Base-by-base conservation (phyloP, 2,113 vertebrate species). In the Seriola aureovittata region DNA sequence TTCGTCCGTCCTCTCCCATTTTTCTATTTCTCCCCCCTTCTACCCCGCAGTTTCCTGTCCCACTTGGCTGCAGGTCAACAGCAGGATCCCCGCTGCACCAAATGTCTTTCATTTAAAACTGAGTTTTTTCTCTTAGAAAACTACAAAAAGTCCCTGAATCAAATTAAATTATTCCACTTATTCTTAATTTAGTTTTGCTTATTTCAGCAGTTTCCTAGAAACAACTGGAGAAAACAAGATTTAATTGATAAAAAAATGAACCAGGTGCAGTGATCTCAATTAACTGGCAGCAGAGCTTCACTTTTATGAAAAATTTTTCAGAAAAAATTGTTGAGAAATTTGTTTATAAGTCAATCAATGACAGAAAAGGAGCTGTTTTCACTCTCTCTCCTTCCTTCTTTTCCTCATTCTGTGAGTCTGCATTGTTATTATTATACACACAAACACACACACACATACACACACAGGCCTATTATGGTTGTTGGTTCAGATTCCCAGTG, bases 31-130 rank as follows among this genome's bases (percentile, higher is more conserved):
- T 58, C 13, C 57, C 48, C 0, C 8, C 40, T 32, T 50, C 60
- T 44, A 67, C 64, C 64, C 85, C 85, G 55, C 81, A 23, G 84
- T 86, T 94, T 94, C 93, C 92, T 94, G 93, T 92, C 90, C 86
- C 90, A 89, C 81, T 93, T 93, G 93, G 94, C 93, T 64, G 75
- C 67, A 63, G 81, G 79, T 82, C 92, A 87, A 25, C 87, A 40
- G 62, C 73, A 42, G 44, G 75, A 54, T 73, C 70, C 50, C 54
- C 8, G 14, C 32, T 12, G 68, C 34, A 65, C 48, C 67, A 1
- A 68, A 29, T 32, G 57, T 72, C 85, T 85, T 74, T 36, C 57
- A 54, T 78, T 71, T 52, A 40, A 19, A 9, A 23, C 52, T n/a
- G 13, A 8, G 1, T 65, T 57, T 68, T 66, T 52, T 52, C 72